phyloP scores from a whole-genome alignment of 2,888 invertebrate species.

The Parnassius glacialis region DNA sequence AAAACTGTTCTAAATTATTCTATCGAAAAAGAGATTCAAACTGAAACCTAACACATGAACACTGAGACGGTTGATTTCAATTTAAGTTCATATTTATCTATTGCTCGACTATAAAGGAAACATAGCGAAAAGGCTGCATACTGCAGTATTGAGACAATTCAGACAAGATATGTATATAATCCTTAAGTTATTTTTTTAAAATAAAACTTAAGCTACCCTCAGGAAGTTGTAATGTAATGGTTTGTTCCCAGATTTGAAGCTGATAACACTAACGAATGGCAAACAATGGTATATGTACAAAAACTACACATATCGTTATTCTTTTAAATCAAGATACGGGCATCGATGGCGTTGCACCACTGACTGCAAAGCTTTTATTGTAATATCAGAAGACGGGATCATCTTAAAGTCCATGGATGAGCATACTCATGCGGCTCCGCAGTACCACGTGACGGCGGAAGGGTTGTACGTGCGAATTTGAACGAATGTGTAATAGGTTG shows the following conservation, averaged over 20 bases:
- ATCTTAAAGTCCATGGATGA: constrained; percentile 23
- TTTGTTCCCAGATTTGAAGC: constrained; percentile 23
- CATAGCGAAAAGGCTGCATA: no score
- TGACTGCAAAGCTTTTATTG: constrained; percentile 33
- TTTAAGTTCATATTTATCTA: no score
- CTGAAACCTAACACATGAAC: no score
- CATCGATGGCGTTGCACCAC: constrained; percentile 34
- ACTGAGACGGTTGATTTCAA: no score
- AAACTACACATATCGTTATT: constrained; percentile 37
- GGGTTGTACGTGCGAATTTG: constrained; percentile 35
- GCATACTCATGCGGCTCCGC: constrained; percentile 32
- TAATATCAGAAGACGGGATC: constrained; percentile 25
- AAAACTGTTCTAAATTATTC: no score
- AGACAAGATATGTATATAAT: no score
- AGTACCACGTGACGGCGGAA: constrained; percentile 25
- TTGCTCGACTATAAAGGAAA: no score
- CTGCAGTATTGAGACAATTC: no score
- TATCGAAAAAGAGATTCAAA: no score
- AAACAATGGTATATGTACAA: constrained; percentile 38
- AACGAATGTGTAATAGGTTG: neutral
- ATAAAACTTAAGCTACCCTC: neutral
- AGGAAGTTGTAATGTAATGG: neutral
- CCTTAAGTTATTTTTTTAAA: no score
- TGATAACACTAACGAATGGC: constrained; percentile 31
- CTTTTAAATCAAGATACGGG: constrained; percentile 20